Evolutionary conservation across 2,888 invertebrate genomes (phyloP).

Genomic region (Plutella xylostella): DNA sequence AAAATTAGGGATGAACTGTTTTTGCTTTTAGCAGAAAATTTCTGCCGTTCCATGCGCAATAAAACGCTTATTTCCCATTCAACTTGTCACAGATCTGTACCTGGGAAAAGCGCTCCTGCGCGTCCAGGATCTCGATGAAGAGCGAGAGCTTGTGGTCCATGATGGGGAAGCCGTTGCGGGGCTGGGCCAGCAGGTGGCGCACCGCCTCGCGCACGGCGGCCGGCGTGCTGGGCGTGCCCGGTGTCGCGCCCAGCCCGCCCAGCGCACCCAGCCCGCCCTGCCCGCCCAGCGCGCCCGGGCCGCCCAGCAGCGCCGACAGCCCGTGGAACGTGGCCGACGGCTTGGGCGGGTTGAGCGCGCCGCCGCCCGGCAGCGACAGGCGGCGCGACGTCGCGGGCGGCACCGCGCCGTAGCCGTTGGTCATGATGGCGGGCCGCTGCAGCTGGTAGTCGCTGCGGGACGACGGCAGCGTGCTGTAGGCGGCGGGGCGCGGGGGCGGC

Average conservation of each 20-base stretch:
- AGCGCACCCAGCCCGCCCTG: constrained; percentile 40
- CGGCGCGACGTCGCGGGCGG: constrained; percentile 63
- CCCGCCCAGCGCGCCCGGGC: constrained; percentile 49
- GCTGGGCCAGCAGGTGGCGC: constrained; percentile 75
- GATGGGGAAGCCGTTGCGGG: constrained; percentile 80
- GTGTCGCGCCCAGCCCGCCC: constrained; percentile 37
- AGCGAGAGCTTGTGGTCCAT: constrained; percentile 82
- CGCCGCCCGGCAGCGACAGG: constrained; percentile 65
- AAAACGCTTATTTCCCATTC: too few species aligned
- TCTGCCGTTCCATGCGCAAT: too few species aligned
- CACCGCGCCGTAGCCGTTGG: constrained; percentile 60
- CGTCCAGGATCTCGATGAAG: constrained; percentile 85
- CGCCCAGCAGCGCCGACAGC: constrained; percentile 45
- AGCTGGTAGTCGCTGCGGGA: constrained; percentile 74
- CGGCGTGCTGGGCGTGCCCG: constrained; percentile 66
- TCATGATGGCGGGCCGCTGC: constrained; percentile 64
- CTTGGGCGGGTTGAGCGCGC: constrained; percentile 62
- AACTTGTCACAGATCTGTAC: too few species aligned
- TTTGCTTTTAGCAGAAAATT: too few species aligned
- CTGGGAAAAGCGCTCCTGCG: constrained; percentile 86
- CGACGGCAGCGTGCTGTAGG: constrained; percentile 67
- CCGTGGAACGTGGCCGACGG: constrained; percentile 75
- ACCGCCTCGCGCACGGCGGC: constrained; percentile 78
- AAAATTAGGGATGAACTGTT: too few species aligned
- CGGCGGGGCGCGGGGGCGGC: constrained; percentile 49